Percentiles rank a stretch among this genome's conserved stretches.
phyloP scores from a whole-genome alignment of 2,113 vertebrate genomes.

The Rhineura floridana region DNA sequence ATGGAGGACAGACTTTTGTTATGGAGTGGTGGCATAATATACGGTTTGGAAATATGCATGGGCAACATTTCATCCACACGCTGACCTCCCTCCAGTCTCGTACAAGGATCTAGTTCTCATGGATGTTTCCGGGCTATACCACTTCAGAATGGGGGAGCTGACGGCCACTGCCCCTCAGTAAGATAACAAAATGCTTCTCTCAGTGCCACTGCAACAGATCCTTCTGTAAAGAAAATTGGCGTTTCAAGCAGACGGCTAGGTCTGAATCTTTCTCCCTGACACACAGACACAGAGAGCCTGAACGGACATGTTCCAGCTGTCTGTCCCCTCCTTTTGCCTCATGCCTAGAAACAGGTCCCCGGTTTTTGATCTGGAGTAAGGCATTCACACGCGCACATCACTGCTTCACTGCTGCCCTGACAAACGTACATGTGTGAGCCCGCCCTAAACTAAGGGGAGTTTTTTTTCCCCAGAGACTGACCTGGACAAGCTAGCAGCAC shows the following conservation, averaged over 20 bases:
- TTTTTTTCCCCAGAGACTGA: too few relatives aligned
- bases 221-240: neutral
- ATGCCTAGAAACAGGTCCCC: too few relatives aligned
- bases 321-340: too few relatives aligned
- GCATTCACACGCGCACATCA: neutral
- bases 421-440: neutral
- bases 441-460: neutral
- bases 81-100: too few relatives aligned
- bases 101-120: neutral
- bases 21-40: too few relatives aligned
- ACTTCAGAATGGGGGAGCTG: too few relatives aligned
- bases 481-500: neutral
- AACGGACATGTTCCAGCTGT: neutral
- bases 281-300: neutral
- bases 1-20: too few relatives aligned
- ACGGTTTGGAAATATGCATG: neutral
- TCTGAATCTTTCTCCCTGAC: neutral
- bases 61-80: neutral
- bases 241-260: neutral
- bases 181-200: neutral
- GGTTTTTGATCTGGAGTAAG: neutral
- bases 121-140: neutral
- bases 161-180: too few relatives aligned
- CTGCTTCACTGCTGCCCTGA: neutral
- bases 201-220: too few relatives aligned